Evolutionary conservation across 2,797 vertebrate genomes (phyloP).

Genomic region (Melopsittacus undulatus): DNA sequence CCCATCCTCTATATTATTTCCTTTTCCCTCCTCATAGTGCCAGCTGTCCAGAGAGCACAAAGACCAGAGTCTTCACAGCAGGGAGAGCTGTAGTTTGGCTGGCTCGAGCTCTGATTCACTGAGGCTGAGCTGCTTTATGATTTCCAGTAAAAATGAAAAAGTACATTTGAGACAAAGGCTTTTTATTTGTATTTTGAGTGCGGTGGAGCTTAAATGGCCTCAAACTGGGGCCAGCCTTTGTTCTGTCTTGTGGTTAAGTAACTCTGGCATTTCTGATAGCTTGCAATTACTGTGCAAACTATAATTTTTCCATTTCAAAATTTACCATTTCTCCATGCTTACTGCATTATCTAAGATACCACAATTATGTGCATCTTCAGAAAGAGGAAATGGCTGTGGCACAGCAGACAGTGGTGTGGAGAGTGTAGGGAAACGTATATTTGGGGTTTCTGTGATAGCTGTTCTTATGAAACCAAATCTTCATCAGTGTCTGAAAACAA

Average conservation of each 20-base stretch:
- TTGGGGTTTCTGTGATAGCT: background rate
- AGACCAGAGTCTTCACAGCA: background rate
- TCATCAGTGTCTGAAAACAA: background rate
- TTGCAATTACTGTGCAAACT: constrained; percentile 13
- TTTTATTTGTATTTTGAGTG: constrained; percentile 23
- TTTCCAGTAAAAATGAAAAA: constrained; percentile 17
- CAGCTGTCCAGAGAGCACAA: background rate
- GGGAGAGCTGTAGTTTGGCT: background rate
- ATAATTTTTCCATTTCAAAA: background rate
- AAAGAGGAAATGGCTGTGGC: constrained; percentile 25
- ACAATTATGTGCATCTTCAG: background rate
- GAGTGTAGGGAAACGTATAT: background rate
- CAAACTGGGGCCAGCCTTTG: background rate
- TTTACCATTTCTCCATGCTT: background rate
- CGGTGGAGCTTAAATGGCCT: background rate
- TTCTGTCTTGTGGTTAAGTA: background rate
- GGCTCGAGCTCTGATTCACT: background rate
- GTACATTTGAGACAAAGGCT: background rate
- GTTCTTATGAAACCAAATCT: background rate
- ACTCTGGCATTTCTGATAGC: background rate
- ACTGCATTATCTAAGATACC: constrained; percentile 7
- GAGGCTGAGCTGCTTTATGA: background rate
- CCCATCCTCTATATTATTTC: background rate
- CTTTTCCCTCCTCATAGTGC: background rate
- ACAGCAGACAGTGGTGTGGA: background rate